Evolutionary conservation across 2,888 invertebrate species (phyloP).

Genomic region (Epinotia demarniana): DNA sequence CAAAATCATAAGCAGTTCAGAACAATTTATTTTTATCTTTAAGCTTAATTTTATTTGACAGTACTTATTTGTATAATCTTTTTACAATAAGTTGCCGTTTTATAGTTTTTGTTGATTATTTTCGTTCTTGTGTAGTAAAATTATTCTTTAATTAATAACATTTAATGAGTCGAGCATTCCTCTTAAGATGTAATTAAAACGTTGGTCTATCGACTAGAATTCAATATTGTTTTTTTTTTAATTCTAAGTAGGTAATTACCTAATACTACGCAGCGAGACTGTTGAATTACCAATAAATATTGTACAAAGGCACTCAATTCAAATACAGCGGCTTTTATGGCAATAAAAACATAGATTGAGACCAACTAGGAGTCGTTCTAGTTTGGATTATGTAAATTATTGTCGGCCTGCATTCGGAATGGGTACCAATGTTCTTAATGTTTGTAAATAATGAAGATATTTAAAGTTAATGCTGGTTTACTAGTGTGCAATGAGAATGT

Average conservation of each 20-base stretch:
- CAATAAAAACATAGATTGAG: conserved; percentile 42
- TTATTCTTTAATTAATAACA: too few species aligned
- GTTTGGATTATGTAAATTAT: conserved; percentile 43
- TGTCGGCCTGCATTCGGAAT: conserved; percentile 42
- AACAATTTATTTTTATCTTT: not conserved
- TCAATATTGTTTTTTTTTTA: not conserved
- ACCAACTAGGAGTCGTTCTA: conserved; percentile 38
- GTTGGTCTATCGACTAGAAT: not conserved
- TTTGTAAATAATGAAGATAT: conserved; percentile 41
- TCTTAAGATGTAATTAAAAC: not conserved
- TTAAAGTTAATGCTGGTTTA: conserved; percentile 35
- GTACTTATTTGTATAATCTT: too few species aligned
- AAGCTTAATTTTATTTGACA: too few species aligned
- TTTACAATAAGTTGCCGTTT: too few species aligned
- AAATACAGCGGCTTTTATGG: conserved; percentile 24
- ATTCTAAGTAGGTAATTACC: conserved; percentile 19
- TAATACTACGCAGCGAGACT: conserved; percentile 14
- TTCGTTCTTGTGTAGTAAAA: too few species aligned
- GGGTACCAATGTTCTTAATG: conserved; percentile 47
- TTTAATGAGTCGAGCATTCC: too few species aligned
- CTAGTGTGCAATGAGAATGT: conserved; percentile 12
- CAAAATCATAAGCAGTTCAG: not conserved
- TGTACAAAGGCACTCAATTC: conserved; percentile 26
- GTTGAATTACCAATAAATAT: conserved; percentile 32
- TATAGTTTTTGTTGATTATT: too few species aligned